Conservation (phyloP, 2,113 vertebrate genomes). For the Cinclus cinclus region DNA sequence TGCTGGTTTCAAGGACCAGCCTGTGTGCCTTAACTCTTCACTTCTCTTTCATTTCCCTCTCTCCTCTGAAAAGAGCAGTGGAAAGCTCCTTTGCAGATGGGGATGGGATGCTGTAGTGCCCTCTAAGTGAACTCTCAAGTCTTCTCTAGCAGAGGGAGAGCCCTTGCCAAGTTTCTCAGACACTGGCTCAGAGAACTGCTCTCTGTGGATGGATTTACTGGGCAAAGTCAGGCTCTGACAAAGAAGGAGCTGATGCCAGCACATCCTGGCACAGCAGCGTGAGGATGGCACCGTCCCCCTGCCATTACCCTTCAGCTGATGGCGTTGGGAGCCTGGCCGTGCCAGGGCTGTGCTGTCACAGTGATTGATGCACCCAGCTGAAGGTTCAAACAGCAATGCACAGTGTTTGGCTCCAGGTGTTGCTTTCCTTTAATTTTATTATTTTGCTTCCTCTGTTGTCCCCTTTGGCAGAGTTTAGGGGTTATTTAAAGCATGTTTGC, state of each 20-base stretch:
- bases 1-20: slow-evolving; percentile 42
- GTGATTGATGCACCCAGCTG: slow-evolving; percentile 21
- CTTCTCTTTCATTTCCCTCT: slow-evolving; percentile 23
- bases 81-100: not conserved
- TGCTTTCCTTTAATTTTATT: not conserved
- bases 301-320: slow-evolving; percentile 1
- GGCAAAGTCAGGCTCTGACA: slow-evolving; percentile 29
- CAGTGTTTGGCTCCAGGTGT: not conserved
- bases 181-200: not conserved
- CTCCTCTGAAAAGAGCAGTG: slow-evolving; percentile 7
- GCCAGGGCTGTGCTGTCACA: not conserved
- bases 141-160: not conserved
- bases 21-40: slow-evolving; percentile 21
- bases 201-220: not conserved
- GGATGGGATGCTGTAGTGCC: slow-evolving; percentile 13
- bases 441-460: not conserved
- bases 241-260: not conserved
- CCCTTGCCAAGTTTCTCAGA: slow-evolving; percentile 36
- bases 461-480: not conserved
- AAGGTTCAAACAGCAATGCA: not conserved
- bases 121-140: slow-evolving; percentile 47
- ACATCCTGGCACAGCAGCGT: not conserved
- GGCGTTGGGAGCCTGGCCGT: not conserved
- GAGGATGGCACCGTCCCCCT: not conserved
- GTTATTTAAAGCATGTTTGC: not conserved